phyloP scores from a whole-genome alignment of 2,113 vertebrate species.

The Herpetotheres cachinnans region DNA sequence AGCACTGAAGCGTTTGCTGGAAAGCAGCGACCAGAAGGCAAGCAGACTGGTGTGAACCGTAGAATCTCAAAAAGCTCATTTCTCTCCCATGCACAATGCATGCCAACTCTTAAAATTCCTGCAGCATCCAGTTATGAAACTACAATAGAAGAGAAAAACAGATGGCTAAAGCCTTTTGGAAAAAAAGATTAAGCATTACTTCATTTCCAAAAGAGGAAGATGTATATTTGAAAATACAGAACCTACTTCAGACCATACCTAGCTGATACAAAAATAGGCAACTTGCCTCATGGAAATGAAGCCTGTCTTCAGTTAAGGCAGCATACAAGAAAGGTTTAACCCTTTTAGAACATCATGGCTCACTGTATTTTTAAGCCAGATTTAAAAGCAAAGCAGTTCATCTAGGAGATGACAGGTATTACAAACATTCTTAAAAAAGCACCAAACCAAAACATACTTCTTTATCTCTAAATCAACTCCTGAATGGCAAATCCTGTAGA shows the following conservation, averaged over 20 bases:
- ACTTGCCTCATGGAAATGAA: neutral
- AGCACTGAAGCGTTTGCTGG: neutral
- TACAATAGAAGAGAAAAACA: slow-evolving; percentile 39
- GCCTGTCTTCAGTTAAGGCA: neutral
- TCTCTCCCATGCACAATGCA: neutral
- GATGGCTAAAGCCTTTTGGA: slow-evolving; percentile 18
- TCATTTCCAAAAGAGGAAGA: neutral
- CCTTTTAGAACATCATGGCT: neutral
- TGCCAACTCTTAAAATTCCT: slow-evolving; percentile 30
- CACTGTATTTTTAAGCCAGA: neutral
- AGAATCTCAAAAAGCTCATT: slow-evolving; percentile 2
- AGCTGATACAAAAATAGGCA: neutral
- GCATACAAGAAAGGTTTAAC: neutral
- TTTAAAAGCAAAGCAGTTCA: neutral
- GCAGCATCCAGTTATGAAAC: slow-evolving; percentile 35
- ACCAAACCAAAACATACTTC: neutral
- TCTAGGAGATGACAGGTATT: neutral
- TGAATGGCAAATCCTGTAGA: neutral
- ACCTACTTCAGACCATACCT: neutral
- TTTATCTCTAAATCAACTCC: neutral
- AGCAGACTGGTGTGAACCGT: neutral
- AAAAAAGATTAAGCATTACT: neutral
- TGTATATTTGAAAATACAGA: neutral
- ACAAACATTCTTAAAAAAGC: neutral
- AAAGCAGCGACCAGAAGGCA: neutral